A percentile compares a stretch with the other conserved stretches of the same genome.
These are phyloP conservation scores for Rallus limicola DNA, from an alignment of 2,113 vertebrate genomes.

Conservation along the genomic window DNA sequence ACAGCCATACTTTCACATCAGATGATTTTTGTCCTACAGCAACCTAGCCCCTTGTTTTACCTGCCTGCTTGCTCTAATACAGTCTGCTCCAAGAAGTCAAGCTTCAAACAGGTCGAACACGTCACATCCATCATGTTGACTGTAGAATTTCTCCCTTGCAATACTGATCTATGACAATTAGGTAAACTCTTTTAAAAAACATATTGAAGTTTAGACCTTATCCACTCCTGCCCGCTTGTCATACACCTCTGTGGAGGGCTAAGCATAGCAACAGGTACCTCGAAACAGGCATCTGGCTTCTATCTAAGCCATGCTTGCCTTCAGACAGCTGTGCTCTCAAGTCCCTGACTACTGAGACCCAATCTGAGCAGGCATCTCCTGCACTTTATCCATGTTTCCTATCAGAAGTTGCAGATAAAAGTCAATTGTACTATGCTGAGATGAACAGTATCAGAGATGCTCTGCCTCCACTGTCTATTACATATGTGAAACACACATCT, in stretches of 20 bases:
- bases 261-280: not conserved
- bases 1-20: not conserved
- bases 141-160: not conserved
- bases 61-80: not conserved
- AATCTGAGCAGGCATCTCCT: not conserved
- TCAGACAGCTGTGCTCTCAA: not conserved
- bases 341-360: not conserved
- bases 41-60: not conserved
- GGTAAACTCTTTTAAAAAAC: not conserved
- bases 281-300: not conserved
- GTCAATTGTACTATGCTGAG: not conserved
- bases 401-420: not conserved
- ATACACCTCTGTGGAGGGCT: not conserved
- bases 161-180: not conserved
- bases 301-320: rapidly evolving
- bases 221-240: not conserved
- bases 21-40: not conserved
- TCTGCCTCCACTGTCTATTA: not conserved
- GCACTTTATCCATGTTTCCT: not conserved
- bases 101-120: not conserved
- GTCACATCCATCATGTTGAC: not conserved
- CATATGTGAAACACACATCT: rapidly evolving
- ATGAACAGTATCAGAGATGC: not conserved
- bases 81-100: not conserved
- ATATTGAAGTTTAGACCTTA: not conserved